A percentile compares a stretch with the other conserved stretches of the same genome.
phyloP scores from a whole-genome alignment of 2,888 invertebrate genomes.

The Polymixis lichenea region DNA sequence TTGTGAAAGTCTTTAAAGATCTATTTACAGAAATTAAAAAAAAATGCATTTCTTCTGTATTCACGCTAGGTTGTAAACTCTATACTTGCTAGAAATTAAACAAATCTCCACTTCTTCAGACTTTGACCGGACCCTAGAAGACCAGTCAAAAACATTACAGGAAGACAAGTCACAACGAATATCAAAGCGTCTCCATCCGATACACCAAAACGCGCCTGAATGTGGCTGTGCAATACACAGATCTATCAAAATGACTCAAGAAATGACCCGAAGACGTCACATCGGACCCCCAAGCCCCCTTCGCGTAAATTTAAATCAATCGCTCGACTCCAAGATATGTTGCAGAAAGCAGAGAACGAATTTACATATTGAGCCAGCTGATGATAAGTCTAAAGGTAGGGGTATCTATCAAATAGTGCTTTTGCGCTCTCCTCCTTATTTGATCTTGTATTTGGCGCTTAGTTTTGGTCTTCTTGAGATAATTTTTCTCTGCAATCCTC shows the following conservation, averaged over 20 bases:
- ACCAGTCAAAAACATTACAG: background rate
- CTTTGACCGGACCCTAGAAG: conserved; percentile 1
- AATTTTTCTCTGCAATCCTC: conserved; percentile 3
- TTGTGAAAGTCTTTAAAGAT: background rate
- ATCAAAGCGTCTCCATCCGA: background rate
- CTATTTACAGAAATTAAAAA: background rate
- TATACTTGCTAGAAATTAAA: background rate
- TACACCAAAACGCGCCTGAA: background rate
- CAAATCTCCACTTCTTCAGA: conserved; percentile 35
- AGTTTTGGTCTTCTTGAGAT: conserved; percentile 23
- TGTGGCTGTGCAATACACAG: background rate
- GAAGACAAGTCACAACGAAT: background rate
- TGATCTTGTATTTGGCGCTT: conserved; percentile 1
- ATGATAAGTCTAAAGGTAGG: conserved; percentile 21
- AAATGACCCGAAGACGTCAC: background rate
- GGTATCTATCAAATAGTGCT: conserved; percentile 11
- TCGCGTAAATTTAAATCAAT: conserved; percentile 9
- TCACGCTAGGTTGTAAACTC: background rate
- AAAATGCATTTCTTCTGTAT: background rate
- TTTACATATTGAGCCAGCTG: background rate
- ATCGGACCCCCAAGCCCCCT: background rate
- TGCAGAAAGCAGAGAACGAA: background rate
- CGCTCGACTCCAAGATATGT: conserved; percentile 10
- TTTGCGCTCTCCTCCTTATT: conserved; percentile 14
- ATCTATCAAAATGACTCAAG: background rate